Base-by-base conservation (phyloP, 2,797 vertebrate species). In the Phylloscopus collybita region DNA sequence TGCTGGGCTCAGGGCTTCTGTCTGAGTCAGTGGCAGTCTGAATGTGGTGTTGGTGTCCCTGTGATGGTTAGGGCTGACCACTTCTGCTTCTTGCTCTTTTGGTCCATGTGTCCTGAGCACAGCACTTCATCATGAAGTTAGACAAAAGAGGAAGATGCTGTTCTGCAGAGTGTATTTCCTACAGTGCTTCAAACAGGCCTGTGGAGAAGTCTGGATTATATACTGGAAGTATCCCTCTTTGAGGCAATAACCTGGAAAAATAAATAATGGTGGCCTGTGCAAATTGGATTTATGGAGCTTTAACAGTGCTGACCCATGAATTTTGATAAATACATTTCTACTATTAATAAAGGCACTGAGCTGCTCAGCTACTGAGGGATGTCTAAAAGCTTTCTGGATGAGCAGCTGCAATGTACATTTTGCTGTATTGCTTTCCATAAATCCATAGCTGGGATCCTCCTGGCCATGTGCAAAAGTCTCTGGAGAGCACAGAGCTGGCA, bases 261-360 rank as follows among this genome's bases (percentile, higher is more conserved):
- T 85, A 93, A 96, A 92, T 91, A 86, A 75, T 22, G 65, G 62
- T 76, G 62, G 69, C 40, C 70, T 54, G 70, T 79, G 73, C 76
- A 81, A 75, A 88, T 53, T 38, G 67, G 60, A 85, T 87, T 92
- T 78, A 29, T 74, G 73, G 80, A 90, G 83, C 88, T 92, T 78
- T 88, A 83, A 88, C 80, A 53, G 38, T 90, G 95, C 93, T 96
- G 96, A 96, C 65, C 90, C 93, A 87, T 70, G 88, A 72, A 66
- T 95, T 93, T 73, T 72, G 91, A 76, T 91, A 94, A 94, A 92
- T 92, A 88, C 20, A 86, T 47, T 93, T 79, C 78, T 86, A 19
- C 93, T 94, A 73, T 94, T 91, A 95, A 96, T 94, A 92, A 94
- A 92, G 83, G 74, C 80, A 93, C 91, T 93, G 86, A 86, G 91